Evolutionary conservation across 2,113 vertebrate species (phyloP).

Genomic region (Brachyhypopomus gauderio): DNA sequence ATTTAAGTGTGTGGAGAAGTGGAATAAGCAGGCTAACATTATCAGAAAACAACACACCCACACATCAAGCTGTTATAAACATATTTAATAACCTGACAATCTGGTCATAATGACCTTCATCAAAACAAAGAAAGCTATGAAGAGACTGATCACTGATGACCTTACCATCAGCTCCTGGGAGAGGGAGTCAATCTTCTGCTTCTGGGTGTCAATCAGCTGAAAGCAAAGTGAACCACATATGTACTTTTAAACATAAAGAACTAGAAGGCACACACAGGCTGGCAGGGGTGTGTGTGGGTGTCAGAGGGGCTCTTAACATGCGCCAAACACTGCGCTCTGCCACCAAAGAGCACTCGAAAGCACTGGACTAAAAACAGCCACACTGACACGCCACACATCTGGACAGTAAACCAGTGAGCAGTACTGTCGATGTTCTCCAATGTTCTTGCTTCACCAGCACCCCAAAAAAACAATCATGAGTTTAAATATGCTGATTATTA

Average conservation of each 20-base stretch:
- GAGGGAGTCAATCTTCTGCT: constrained; percentile 83
- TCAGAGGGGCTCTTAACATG: neutral
- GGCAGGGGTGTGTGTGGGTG: neutral
- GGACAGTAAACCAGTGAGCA: neutral
- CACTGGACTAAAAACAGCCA: neutral
- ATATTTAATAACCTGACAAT: no score
- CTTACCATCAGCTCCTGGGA: constrained; percentile 79
- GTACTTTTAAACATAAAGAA: no score
- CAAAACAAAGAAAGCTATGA: neutral
- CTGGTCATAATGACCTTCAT: no score
- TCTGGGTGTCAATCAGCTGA: constrained; percentile 88
- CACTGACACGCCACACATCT: neutral
- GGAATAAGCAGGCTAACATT: no score
- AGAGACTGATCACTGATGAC: no score
- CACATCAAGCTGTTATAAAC: no score
- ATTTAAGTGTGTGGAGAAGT: no score
- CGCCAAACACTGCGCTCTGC: neutral
- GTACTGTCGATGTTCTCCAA: neutral
- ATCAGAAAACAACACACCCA: no score
- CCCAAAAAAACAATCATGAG: no score
- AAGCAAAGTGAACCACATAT: constrained; percentile 49
- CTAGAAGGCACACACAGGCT: neutral
- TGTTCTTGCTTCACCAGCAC: neutral
- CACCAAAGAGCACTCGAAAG: neutral
- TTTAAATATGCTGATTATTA: no score